Evolutionary conservation across 2,797 vertebrate genomes (phyloP).

Genomic region (Staurois parvus): DNA sequence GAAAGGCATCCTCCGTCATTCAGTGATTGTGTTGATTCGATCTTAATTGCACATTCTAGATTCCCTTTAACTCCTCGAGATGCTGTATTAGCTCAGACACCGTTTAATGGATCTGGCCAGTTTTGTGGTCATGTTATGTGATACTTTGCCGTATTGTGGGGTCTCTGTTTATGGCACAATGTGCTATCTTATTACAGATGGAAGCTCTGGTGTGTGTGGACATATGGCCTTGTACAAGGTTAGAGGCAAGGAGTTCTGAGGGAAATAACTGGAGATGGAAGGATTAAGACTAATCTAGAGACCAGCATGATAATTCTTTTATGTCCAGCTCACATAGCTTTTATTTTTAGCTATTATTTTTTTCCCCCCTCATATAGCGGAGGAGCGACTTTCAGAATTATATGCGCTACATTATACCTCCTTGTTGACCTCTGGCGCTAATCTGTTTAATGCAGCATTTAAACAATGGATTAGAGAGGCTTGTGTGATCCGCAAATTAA

Average conservation of each 20-base stretch:
- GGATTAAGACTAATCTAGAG: slow-evolving; percentile 20
- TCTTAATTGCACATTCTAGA: no score
- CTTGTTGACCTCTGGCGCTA: neutral
- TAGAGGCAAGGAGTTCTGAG: slow-evolving; percentile 21
- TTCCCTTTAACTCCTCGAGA: no score
- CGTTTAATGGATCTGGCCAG: no score
- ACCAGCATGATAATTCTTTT: slow-evolving; percentile 7
- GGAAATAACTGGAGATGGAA: neutral
- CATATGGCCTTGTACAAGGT: slow-evolving; percentile 17
- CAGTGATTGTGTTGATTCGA: no score
- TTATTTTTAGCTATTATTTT: slow-evolving; percentile 14
- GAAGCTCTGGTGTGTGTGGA: neutral
- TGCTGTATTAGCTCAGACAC: no score
- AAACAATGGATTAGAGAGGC: neutral
- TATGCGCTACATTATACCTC: neutral
- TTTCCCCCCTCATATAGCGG: neutral
- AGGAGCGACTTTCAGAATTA: neutral
- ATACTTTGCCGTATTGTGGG: no score
- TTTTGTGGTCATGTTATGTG: no score
- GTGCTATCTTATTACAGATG: no score
- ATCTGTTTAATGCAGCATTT: neutral
- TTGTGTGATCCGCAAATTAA: slow-evolving; percentile 2
- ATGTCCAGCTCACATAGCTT: slow-evolving; percentile 21
- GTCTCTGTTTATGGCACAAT: no score
- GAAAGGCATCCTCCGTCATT: no score